These are phyloP conservation scores for Collichthys lucidus DNA, from an alignment of 2,113 vertebrate genomes.

Conservation along the genomic window DNA sequence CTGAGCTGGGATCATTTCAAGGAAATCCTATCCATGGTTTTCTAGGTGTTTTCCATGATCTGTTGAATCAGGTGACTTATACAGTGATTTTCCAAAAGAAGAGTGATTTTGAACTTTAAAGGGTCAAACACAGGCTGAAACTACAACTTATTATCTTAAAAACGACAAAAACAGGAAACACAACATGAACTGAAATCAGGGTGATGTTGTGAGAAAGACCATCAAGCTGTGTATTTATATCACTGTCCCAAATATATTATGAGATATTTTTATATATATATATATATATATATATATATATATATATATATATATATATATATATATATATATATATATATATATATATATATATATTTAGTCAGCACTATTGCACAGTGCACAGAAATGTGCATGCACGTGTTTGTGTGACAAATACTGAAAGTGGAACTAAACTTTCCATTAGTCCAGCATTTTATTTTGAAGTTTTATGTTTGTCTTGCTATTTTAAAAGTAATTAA, in stretches of 20 bases:
- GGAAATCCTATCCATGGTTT: not conserved
- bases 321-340: not conserved
- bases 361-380: not conserved
- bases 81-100: not conserved
- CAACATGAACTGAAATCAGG: not conserved
- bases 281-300: too few relatives aligned
- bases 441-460: not conserved
- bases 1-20: not conserved
- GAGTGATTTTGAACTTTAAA: not conserved
- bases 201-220: not conserved
- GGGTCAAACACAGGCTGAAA: not conserved
- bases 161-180: not conserved
- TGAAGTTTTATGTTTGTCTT: not conserved
- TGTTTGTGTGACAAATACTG: not conserved
- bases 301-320: not conserved
- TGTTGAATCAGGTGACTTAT: not conserved
- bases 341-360: too few relatives aligned
- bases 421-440: not conserved
- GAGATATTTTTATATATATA: not conserved
- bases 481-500: not conserved
- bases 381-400: not conserved
- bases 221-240: not conserved
- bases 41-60: not conserved
- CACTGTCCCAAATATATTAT: too few relatives aligned
- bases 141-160: not conserved